Evolutionary conservation across 2,888 invertebrate genomes (phyloP).

Genomic region (Yponomeuta plumbellus): DNA sequence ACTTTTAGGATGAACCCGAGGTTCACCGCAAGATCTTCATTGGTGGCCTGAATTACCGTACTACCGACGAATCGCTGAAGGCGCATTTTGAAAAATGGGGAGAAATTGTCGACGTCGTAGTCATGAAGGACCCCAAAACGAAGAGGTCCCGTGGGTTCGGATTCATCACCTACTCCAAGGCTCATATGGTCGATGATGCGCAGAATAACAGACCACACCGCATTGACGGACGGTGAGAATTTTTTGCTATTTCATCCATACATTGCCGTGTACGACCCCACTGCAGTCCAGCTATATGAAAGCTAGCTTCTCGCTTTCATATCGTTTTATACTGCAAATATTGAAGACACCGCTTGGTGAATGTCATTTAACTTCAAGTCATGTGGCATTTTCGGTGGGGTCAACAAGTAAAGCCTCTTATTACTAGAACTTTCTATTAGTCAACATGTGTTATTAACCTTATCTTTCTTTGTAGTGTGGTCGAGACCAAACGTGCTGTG

Average conservation of each 20-base stretch:
- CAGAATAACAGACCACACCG: slow-evolving; percentile 93
- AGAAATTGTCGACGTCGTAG: slow-evolving; percentile 96
- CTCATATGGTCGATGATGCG: slow-evolving; percentile 97
- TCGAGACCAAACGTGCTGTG: slow-evolving; percentile 98
- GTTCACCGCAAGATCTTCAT: slow-evolving; percentile 95
- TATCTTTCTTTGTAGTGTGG: slow-evolving; percentile 76
- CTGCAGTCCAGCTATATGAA: slow-evolving; percentile 69
- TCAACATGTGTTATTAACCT: neutral
- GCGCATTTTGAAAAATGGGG: slow-evolving; percentile 98
- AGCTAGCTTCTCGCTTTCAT: slow-evolving; percentile 46
- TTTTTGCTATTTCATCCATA: neutral
- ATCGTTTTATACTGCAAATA: slow-evolving; percentile 69
- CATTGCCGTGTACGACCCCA: slow-evolving; percentile 1
- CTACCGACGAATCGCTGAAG: slow-evolving; percentile 94
- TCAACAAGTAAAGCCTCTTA: slow-evolving; percentile 36
- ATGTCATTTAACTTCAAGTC: slow-evolving; percentile 48
- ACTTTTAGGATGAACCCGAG: slow-evolving; percentile 83
- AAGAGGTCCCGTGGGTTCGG: slow-evolving; percentile 98
- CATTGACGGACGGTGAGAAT: slow-evolving; percentile 87
- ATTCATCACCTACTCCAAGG: slow-evolving; percentile 96
- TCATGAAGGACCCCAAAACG: slow-evolving; percentile 97
- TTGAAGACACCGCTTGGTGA: slow-evolving; percentile 61
- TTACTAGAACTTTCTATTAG: neutral
- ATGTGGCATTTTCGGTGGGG: slow-evolving; percentile 70
- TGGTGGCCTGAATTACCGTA: slow-evolving; percentile 95